Evolutionary conservation across 2,113 vertebrate genomes (phyloP), one percentile per base, ranked within the genome.

Genomic region (Sapayoa aenigma): DNA sequence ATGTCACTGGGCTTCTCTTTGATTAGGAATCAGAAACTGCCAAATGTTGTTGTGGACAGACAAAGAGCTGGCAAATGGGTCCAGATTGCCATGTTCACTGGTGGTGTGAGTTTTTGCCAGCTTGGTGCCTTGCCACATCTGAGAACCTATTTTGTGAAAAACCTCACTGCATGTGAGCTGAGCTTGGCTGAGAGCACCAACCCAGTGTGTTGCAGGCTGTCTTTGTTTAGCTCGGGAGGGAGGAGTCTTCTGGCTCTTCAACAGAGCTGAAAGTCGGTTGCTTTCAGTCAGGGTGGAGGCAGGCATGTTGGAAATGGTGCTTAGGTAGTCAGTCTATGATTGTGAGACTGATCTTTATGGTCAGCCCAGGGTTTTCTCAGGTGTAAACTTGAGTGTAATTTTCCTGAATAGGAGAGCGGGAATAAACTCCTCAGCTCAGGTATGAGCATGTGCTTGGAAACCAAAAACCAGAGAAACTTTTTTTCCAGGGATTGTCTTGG

Each of bases 261-360:
- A 28, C 3, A 53, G 58, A 74, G 84, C 80, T 77, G 50, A 7
- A 58, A 53, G 31, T 37, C 21, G 7, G 21, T 69, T 83, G 56
- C 41, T 59, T 69, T 55, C 67, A 41, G 37, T 52, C 49, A 4
- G 11, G n/a, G 8, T 53, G 50, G 44, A 73, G 58, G 49, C 62
- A 79, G 69, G 41, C 2, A 0, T 27, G 31, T 42, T 84, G 71
- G 60, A 84, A 75, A 46, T n/a, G 27, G 30, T 39, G 25, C 37
- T 52, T 83, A 33, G 37, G 16, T 49, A 39, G 46, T 27, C 49
- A 39, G 46, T 27, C 49, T 92, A 46, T 2, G 1, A 1, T 3
- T n/a, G 52, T 52, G 33, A 67, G 22, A 59, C 20, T 3, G 7
- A 12, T 62, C 41, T 53, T 84, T 25, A 17, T 2, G 0, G 1